Base-by-base conservation (phyloP, 2,113 vertebrate genomes). In the Scalopus aquaticus region DNA sequence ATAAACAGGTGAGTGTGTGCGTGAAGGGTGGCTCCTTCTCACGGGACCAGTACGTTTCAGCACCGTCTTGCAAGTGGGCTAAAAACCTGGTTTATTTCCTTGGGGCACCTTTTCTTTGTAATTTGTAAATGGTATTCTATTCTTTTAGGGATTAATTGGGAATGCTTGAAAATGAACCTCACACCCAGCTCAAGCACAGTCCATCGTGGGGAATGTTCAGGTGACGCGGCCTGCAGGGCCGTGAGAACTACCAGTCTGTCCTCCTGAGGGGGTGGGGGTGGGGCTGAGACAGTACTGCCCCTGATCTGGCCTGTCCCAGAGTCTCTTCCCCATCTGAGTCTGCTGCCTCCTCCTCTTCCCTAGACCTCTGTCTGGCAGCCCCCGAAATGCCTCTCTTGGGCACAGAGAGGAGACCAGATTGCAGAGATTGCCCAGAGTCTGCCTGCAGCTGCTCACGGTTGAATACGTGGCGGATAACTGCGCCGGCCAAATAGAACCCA, bases 131-230 rank as follows among this genome's bases (percentile, higher is more conserved):
- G n/a, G n/a, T n/a, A n/a, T n/a, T n/a, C n/a, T n/a, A n/a, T n/a
- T n/a, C n/a, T n/a, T n/a, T n/a, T n/a, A n/a, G n/a, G n/a, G 84
- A 51, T 72, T 76, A n/a, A 22, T n/a, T 37, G 60, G 42, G 42
- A 94, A 85, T 3, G 15, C 65, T 42, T 73, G 78, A 64, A 35
- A 64, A 51, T 46, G 17, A 88, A 35, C 88, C 92, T 9, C 54
- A 51, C 39, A 82, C 6, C 6, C 67, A 70, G 49, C n/a, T 69
- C 28, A 4, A 60, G 20, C 37, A 7, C 32, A 78, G 22, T 8
- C 60, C 49, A 32, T 56, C 72, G 24, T 28, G 64, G 39, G 77
- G 42, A 70, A 24, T n/a, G 62, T n/a, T 77, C 51, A 5, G 30
- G n/a, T 54, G 10, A 10, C 30, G 46, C 20, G n/a, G 15, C 6